phyloP scores from a whole-genome alignment of 2,113 vertebrate species.

The Panthera leo region DNA sequence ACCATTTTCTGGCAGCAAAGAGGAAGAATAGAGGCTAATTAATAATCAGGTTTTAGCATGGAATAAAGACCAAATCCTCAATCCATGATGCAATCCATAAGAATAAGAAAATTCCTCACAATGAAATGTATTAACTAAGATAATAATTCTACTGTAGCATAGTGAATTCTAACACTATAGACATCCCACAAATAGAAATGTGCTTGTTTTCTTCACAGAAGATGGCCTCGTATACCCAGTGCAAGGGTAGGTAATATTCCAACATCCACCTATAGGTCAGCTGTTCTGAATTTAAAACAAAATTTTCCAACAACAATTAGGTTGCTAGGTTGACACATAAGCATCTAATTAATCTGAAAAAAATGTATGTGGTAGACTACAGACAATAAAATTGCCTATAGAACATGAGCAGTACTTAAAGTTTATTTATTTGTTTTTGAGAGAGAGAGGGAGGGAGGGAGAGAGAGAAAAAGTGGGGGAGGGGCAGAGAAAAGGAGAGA shows the following conservation, averaged over 20 bases:
- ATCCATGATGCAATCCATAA: background rate
- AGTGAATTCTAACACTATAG: background rate
- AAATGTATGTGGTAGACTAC: background rate
- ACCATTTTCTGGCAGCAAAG: background rate
- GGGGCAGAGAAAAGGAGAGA: too few relatives aligned
- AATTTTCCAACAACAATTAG: background rate
- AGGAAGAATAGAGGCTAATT: background rate
- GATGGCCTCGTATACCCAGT: background rate
- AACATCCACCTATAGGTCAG: background rate
- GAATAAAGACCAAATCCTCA: slow-evolving; percentile 8
- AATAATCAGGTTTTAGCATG: background rate
- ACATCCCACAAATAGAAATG: background rate
- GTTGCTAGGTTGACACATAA: background rate
- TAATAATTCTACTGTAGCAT: background rate
- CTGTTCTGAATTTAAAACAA: slow-evolving; percentile 4
- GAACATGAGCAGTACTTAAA: background rate
- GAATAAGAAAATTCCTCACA: background rate
- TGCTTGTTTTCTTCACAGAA: background rate
- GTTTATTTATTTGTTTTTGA: too few relatives aligned
- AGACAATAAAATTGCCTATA: background rate
- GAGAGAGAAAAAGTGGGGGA: too few relatives aligned
- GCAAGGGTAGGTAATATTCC: background rate
- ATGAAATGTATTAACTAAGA: background rate
- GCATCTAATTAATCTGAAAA: background rate
- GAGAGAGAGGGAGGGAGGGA: too few relatives aligned